Conservation (phyloP, 2,888 invertebrate genomes). For the Sclerodermus sp. region DNA sequence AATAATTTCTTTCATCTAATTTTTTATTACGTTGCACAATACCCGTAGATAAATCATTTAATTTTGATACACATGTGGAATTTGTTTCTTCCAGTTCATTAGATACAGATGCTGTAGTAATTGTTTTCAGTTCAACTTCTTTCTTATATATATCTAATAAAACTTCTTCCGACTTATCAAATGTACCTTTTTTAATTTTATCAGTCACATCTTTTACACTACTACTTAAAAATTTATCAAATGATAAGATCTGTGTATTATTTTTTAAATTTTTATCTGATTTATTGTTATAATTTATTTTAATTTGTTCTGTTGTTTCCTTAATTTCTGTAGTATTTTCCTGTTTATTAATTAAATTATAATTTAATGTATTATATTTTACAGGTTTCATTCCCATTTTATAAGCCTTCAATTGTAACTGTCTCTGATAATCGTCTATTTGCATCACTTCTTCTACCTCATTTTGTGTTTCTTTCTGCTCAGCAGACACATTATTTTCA, state of each 20-base stretch:
- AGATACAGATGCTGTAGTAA: too few relatives aligned
- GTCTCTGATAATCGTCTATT: background rate
- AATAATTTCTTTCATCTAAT: slow-evolving; percentile 55
- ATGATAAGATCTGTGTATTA: too few relatives aligned
- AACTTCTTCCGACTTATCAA: slow-evolving; percentile 9
- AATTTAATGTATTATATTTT: background rate
- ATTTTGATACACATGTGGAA: background rate
- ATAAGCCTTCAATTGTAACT: background rate
- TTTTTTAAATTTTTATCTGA: too few relatives aligned
- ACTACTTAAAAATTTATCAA: slow-evolving; percentile 13
- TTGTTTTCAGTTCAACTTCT: background rate
- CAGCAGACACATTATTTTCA: background rate
- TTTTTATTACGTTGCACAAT: slow-evolving; percentile 50
- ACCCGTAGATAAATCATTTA: slow-evolving; percentile 29
- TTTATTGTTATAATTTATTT: background rate
- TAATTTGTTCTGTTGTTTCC: background rate
- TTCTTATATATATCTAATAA: slow-evolving; percentile 8
- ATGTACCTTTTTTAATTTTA: background rate
- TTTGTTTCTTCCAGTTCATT: background rate
- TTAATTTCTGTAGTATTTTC: background rate
- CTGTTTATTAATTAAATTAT: background rate
- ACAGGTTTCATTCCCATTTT: background rate
- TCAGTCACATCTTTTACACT: slow-evolving; percentile 7
- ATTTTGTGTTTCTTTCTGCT: background rate
- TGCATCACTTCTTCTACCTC: background rate